Conservation (phyloP, 64 coral and sea anemone genomes). For the Acropora tenuis region DNA sequence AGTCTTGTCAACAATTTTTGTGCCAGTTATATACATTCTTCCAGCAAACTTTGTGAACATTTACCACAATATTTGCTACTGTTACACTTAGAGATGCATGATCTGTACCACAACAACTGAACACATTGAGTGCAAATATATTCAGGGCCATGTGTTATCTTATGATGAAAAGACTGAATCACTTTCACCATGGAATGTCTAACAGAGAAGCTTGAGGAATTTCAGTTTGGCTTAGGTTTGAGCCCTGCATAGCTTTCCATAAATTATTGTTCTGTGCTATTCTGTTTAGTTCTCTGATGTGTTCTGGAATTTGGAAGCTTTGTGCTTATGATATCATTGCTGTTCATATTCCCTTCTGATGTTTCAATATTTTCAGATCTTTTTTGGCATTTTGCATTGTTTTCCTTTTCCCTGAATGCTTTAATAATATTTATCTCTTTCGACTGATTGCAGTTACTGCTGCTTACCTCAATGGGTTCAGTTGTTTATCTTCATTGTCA, state of each 20-base stretch:
- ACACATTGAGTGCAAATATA: background rate
- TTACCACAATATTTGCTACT: slow-evolving; percentile 22
- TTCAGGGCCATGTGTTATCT: background rate
- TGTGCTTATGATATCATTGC: background rate
- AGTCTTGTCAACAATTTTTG: slow-evolving; percentile 39
- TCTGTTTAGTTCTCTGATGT: slow-evolving; percentile 5
- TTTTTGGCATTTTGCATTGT: background rate
- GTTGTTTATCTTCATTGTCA: too few relatives aligned
- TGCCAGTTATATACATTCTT: slow-evolving; percentile 29
- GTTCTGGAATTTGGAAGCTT: background rate
- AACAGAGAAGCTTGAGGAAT: background rate
- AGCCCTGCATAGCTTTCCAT: background rate
- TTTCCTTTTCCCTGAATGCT: too few relatives aligned
- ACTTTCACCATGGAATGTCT: slow-evolving; percentile 18
- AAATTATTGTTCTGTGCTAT: background rate
- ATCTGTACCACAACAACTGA: slow-evolving; percentile 59
- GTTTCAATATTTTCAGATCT: background rate
- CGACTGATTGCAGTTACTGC: too few relatives aligned
- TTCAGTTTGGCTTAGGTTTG: background rate
- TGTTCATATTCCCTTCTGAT: background rate
- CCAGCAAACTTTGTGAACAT: slow-evolving; percentile 28
- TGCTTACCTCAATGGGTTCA: too few relatives aligned
- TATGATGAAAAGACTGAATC: slow-evolving; percentile 43
- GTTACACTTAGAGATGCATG: slow-evolving; percentile 39
- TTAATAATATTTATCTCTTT: background rate